Percentiles rank a stretch among this genome's conserved stretches.
phyloP scores from a whole-genome alignment of 1,140 invertebrate genomes.

The Temnothorax longispinosus region DNA sequence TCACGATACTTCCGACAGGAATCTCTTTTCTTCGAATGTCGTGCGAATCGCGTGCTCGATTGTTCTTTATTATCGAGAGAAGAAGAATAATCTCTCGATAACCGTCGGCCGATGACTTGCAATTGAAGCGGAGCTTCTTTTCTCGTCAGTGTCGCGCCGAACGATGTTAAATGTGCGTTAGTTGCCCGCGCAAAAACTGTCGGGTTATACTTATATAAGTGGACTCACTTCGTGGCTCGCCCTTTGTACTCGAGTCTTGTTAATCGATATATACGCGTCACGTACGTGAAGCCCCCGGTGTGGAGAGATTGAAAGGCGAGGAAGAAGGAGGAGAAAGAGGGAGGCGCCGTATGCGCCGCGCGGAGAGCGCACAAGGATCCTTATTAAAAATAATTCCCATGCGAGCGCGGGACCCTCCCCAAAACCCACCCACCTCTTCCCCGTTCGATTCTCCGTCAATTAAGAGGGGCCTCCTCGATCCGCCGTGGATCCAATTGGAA shows the following conservation, averaged over 20 bases:
- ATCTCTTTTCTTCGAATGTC: constrained; percentile 44
- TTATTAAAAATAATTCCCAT: constrained; percentile 78
- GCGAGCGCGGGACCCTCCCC: constrained; percentile 47
- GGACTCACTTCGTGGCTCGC: constrained; percentile 35
- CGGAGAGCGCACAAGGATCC: constrained; percentile 53
- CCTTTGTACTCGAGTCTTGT: constrained; percentile 58
- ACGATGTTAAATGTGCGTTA: constrained; percentile 36
- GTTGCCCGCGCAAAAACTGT: constrained; percentile 47
- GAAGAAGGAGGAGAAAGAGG: constrained; percentile 52
- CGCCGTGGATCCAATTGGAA: constrained; percentile 76
- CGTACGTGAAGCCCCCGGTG: constrained; percentile 50
- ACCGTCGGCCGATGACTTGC: constrained; percentile 41
- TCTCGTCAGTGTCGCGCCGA: constrained; percentile 46
- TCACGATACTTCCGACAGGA: constrained; percentile 6
- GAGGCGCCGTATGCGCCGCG: constrained; percentile 37
- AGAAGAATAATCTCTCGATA: background rate
- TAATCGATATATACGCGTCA: constrained; percentile 63
- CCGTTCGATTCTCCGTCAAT: constrained; percentile 69
- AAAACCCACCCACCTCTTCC: constrained; percentile 63
- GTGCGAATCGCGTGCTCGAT: constrained; percentile 35
- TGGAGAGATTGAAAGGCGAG: constrained; percentile 45
- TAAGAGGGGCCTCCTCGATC: constrained; percentile 62
- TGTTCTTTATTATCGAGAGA: constrained; percentile 21
- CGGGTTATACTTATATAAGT: constrained; percentile 52
- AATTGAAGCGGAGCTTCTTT: constrained; percentile 9